phyloP scores from a whole-genome alignment of 2,888 invertebrate species.

The Nomada ferruginata region DNA sequence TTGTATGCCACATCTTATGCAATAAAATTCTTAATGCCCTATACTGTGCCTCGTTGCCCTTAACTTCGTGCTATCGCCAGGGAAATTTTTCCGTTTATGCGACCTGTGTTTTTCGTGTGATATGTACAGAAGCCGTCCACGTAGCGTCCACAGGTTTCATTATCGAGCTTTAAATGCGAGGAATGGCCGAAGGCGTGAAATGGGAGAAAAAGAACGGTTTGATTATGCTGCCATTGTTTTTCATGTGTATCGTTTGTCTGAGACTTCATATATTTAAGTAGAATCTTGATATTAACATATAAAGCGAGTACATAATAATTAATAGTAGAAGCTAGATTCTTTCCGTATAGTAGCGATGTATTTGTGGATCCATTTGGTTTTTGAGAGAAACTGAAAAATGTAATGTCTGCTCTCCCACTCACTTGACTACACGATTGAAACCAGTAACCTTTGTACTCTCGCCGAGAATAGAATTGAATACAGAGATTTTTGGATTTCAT shows the following conservation, averaged over 20 bases:
- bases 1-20: constrained; percentile 23
- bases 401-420: too few species aligned
- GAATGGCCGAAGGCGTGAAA: background rate
- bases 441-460: constrained; percentile 3
- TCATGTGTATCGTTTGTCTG: too few species aligned
- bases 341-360: too few species aligned
- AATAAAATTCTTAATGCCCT: constrained; percentile 45
- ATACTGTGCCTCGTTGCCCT: background rate
- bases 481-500: constrained; percentile 23
- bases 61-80: background rate
- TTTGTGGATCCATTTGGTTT: background rate
- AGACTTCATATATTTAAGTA: too few species aligned
- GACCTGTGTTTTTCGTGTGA: background rate
- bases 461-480: constrained; percentile 13
- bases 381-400: background rate
- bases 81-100: background rate
- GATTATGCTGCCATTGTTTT: too few species aligned
- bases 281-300: too few species aligned
- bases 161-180: background rate
- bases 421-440: background rate
- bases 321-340: too few species aligned
- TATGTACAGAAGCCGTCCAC: background rate
- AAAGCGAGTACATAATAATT: too few species aligned
- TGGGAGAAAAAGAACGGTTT: too few species aligned
- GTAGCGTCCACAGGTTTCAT: background rate